These are phyloP conservation scores for Nicator chloris DNA, from an alignment of 2,113 vertebrate species.

Conservation along the genomic window DNA sequence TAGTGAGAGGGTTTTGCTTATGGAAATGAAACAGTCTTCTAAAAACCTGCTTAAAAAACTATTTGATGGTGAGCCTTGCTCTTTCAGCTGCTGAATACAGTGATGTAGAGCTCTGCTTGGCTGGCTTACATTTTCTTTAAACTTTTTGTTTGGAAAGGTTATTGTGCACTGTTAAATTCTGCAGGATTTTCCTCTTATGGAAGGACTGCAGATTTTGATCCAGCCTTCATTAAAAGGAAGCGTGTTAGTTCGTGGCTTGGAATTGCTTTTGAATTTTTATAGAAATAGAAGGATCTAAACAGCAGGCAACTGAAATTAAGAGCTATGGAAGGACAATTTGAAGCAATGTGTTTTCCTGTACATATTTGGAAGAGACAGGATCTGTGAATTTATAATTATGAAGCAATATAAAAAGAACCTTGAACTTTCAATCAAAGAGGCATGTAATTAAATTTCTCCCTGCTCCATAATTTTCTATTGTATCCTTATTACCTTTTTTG, in stretches of 20 bases:
- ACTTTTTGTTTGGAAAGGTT: neutral
- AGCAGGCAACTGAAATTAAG: neutral
- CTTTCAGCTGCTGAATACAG: neutral
- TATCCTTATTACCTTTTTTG: conserved; percentile 39
- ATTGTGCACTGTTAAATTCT: neutral
- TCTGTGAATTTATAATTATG: neutral
- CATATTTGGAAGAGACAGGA: conserved; percentile 5
- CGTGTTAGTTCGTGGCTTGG: neutral
- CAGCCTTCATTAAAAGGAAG: neutral
- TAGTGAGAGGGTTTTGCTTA: neutral
- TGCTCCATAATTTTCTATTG: conserved; percentile 36
- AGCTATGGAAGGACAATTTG: neutral
- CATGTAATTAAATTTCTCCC: conserved; percentile 45
- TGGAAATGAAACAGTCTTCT: neutral
- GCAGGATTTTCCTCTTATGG: neutral
- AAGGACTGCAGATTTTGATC: neutral
- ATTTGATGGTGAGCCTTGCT: neutral
- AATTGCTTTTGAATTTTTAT: neutral
- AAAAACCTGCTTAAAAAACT: neutral
- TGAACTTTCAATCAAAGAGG: conserved; percentile 16
- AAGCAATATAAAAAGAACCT: neutral
- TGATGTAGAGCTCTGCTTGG: neutral
- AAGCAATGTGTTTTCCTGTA: neutral
- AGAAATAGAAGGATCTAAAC: neutral
- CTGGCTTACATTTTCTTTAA: neutral